Base-by-base conservation (phyloP, 2,797 vertebrate genomes). In the Chiloscyllium punctatum region DNA sequence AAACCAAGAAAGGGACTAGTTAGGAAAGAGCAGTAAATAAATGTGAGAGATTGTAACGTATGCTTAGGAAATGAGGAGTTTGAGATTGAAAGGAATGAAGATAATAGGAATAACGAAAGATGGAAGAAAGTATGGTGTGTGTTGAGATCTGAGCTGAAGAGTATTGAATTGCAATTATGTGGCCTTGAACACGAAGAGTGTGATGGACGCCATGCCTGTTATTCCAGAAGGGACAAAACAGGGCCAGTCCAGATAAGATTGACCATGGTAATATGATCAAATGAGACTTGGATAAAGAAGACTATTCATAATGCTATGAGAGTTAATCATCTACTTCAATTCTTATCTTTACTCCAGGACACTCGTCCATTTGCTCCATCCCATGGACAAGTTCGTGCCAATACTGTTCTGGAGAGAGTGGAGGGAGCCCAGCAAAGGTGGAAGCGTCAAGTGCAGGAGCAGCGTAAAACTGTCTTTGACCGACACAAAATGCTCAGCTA, bases 401-500 rank as follows among this genome's bases (percentile, higher is more conserved):
- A 98, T 97, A 99, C 98, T 0, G 98, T 99, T 96, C 97, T 99
- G 97, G 99, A 99, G 97, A 97, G 99, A 0, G 98, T 99, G 15
- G 99, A 99, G 95, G 99, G 99, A 0, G 99, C 99, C 0, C 99
- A 99, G 97, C 98, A 99, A 97, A 98, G 99, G 96, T 99, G 99
- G 99, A 99, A 99, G 97, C 98, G 98, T 96, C 99, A 99, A 97
- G 99, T 99, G 96, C 99, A 99, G 97, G 99, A 99, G 96, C 99
- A 99, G 96, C 98, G 99, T 96, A 99, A 99, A 97, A 99, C 99
- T 0, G 99, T 99, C 92, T 99, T 99, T 0, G 99, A 99, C 96
- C 98, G 99, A 48, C 99, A 99, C 97, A 99, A 99, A 97, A 98
- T 99, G 98, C 98, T 99, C 53, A 99, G 99, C 97, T 99, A 99